Evolutionary conservation across 2,113 vertebrate genomes (phyloP).

Genomic region (Rafetus swinhoei): DNA sequence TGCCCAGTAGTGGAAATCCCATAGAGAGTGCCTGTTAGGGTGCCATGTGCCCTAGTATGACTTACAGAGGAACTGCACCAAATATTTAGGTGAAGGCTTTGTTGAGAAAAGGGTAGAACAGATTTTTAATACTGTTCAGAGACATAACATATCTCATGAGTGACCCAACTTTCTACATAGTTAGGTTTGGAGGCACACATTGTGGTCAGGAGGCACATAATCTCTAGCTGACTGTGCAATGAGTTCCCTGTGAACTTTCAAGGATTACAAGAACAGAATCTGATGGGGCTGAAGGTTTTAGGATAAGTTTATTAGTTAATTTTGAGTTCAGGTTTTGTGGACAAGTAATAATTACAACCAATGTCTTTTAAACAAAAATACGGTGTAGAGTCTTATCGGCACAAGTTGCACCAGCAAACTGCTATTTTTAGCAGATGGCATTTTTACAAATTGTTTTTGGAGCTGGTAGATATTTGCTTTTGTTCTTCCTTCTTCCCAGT

Average conservation of each 20-base stretch:
- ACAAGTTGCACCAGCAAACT: not conserved
- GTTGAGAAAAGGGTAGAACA: not conserved
- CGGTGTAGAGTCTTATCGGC: not conserved
- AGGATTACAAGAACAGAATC: not conserved
- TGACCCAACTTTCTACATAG: not conserved
- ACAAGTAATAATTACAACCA: not conserved
- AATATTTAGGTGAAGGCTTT: not conserved
- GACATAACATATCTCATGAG: not conserved
- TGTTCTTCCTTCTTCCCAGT: not conserved
- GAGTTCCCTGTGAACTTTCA: not conserved
- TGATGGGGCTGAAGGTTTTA: not conserved
- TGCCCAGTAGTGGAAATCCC: not conserved
- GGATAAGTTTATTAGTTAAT: not conserved
- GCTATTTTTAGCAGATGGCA: not conserved
- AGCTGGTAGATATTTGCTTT: not conserved
- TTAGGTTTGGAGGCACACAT: not conserved
- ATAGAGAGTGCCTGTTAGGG: not conserved
- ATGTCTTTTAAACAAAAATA: not conserved
- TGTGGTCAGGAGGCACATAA: no score
- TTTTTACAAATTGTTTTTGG: not conserved
- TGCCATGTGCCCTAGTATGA: not conserved
- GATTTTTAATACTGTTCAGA: not conserved
- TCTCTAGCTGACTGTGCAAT: not conserved
- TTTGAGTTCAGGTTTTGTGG: not conserved
- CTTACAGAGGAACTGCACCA: not conserved